Conservation (phyloP, 2,797 vertebrate genomes). For the Mastacembelus armatus region DNA sequence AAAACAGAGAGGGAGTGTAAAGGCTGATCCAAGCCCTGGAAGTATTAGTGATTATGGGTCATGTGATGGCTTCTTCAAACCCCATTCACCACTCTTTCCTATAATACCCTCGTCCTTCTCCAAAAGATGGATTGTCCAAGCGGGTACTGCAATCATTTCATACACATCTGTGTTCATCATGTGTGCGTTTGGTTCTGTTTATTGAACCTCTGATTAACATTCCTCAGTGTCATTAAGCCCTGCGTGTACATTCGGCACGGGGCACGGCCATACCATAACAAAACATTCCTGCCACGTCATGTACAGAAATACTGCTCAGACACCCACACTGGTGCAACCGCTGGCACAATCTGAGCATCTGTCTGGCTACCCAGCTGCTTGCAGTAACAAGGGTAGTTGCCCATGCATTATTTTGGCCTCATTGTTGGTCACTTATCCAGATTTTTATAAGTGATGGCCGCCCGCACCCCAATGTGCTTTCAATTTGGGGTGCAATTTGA, state of each 20-base stretch:
- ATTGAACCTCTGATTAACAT: slow-evolving; percentile 84
- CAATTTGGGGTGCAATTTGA: slow-evolving; percentile 89
- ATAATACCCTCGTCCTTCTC: slow-evolving; percentile 20
- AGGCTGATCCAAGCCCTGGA: slow-evolving; percentile 63
- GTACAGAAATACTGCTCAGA: slow-evolving; percentile 44
- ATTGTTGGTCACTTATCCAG: slow-evolving; percentile 83
- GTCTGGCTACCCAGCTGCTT: slow-evolving; percentile 74
- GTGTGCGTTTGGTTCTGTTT: slow-evolving; percentile 74
- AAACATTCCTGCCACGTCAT: slow-evolving; percentile 71
- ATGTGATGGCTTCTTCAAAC: slow-evolving; percentile 58
- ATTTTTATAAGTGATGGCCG: slow-evolving; percentile 83
- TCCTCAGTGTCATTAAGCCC: slow-evolving; percentile 79
- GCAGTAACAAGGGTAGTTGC: slow-evolving; percentile 74
- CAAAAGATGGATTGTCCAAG: slow-evolving; percentile 38
- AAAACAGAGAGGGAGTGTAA: slow-evolving; percentile 41
- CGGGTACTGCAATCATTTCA: slow-evolving; percentile 67
- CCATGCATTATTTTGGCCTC: slow-evolving; percentile 76
- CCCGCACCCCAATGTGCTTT: slow-evolving; percentile 87
- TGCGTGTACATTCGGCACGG: slow-evolving; percentile 66
- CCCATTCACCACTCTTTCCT: slow-evolving; percentile 33
- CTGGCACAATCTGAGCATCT: slow-evolving; percentile 69
- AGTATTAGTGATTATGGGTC: slow-evolving; percentile 75
- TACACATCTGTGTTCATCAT: slow-evolving; percentile 79
- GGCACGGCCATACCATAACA: slow-evolving; percentile 70
- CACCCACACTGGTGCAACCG: slow-evolving; percentile 39